These are phyloP conservation scores for Lymantria dispar DNA, from an alignment of 2,888 invertebrate species.

Conservation along the genomic window DNA sequence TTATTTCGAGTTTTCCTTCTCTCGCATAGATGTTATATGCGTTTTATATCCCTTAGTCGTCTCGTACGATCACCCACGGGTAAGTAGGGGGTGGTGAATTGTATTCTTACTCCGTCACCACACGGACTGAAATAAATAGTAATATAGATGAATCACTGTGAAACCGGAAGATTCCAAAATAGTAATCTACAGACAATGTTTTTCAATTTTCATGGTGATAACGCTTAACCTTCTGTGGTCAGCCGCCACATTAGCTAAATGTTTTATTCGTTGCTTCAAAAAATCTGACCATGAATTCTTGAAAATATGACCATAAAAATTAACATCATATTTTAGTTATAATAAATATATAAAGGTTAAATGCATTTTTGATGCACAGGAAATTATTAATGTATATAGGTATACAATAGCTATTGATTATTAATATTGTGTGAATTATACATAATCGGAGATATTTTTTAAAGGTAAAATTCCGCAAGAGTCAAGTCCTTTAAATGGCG, in stretches of 20 bases:
- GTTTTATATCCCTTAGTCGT: too few species aligned
- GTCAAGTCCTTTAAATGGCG: too few species aligned
- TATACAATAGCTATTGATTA: background rate
- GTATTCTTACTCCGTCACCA: too few species aligned
- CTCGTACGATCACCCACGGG: too few species aligned
- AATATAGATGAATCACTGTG: background rate
- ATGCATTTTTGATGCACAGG: constrained; percentile 5
- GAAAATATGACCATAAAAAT: constrained; percentile 13
- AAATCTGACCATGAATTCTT: constrained; percentile 17
- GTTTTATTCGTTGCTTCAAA: constrained; percentile 9
- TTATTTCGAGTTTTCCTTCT: too few species aligned
- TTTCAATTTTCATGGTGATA: constrained; percentile 15
- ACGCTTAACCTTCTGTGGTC: constrained; percentile 20
- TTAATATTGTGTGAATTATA: background rate
- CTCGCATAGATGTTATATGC: too few species aligned
- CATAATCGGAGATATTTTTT: too few species aligned
- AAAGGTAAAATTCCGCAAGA: too few species aligned
- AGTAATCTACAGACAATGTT: background rate
- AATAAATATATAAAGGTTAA: constrained; percentile 4
- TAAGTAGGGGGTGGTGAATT: too few species aligned
- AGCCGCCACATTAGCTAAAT: constrained; percentile 9
- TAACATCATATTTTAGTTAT: constrained; percentile 6
- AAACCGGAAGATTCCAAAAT: background rate
- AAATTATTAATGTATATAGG: background rate
- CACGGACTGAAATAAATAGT: too few species aligned